These are phyloP conservation scores for Tetrao urogallus DNA, from an alignment of 2,113 vertebrate species.

Conservation along the genomic window DNA sequence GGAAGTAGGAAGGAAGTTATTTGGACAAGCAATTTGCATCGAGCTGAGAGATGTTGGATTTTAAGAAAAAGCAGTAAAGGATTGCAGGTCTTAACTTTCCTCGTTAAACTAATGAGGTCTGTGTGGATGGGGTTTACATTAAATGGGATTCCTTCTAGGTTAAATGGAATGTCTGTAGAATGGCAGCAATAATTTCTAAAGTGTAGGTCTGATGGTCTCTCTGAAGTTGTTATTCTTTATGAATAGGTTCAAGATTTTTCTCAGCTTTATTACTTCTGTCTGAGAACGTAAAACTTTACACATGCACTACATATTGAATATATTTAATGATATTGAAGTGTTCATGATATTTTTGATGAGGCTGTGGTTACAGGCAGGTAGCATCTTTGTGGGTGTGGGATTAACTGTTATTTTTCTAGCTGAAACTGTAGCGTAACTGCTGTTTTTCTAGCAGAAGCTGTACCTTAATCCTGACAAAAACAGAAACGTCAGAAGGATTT, in stretches of 20 bases:
- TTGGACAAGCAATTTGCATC: neutral
- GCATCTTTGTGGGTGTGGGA: neutral
- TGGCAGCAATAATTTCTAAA: neutral
- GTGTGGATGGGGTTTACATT: neutral
- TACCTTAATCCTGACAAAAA: conserved; percentile 7
- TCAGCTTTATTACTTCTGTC: neutral
- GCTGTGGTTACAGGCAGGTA: neutral
- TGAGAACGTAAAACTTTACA: neutral
- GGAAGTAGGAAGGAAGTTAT: neutral
- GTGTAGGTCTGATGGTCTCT: neutral
- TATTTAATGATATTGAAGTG: neutral
- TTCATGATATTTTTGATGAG: neutral
- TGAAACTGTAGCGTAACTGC: neutral
- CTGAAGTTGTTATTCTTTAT: neutral
- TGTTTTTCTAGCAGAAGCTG: neutral
- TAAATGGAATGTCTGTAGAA: neutral
- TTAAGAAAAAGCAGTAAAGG: neutral
- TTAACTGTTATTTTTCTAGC: neutral
- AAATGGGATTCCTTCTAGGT: neutral
- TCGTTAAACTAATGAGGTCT: neutral
- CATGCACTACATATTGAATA: neutral
- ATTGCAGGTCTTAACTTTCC: neutral
- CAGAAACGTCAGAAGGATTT: neutral
- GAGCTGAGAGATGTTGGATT: neutral
- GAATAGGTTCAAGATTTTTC: neutral